Conservation (phyloP, 2,888 invertebrate genomes). For the Timandra comae region DNA sequence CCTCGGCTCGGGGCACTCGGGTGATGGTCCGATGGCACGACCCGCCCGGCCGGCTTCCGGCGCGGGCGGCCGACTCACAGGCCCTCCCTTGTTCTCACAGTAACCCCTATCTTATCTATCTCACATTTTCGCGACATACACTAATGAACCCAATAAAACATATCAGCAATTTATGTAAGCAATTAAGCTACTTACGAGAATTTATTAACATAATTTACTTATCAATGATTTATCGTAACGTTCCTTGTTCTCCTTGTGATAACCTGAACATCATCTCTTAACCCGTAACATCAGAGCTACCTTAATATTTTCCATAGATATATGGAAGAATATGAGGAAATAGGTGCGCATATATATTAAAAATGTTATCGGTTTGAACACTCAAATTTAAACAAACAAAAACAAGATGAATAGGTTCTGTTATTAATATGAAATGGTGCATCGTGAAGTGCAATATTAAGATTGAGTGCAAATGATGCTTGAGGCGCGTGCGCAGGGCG, state of each 20-base stretch:
- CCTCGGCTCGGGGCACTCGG: conserved; percentile 18
- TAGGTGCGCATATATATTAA: too few species aligned
- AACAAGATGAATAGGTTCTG: conserved; percentile 42
- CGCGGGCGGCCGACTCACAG: conserved; percentile 45
- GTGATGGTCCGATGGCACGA: conserved; percentile 20
- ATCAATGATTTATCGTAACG: conserved; percentile 31
- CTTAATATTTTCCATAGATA: too few species aligned
- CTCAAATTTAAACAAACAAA: conserved; percentile 40
- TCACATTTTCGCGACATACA: conserved; percentile 64
- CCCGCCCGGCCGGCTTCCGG: background rate
- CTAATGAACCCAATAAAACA: conserved; percentile 57
- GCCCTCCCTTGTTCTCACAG: conserved; percentile 49
- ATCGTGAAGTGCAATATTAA: conserved; percentile 63
- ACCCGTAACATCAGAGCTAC: too few species aligned
- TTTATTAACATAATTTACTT: conserved; percentile 22
- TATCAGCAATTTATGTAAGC: conserved; percentile 49
- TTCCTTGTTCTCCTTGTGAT: too few species aligned
- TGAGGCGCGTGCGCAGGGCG: conserved; percentile 57
- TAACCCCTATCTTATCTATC: conserved; percentile 65
- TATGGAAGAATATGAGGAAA: too few species aligned
- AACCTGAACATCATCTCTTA: too few species aligned
- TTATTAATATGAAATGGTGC: conserved; percentile 68
- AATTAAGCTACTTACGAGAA: conserved; percentile 44
- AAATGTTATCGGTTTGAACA: too few species aligned
- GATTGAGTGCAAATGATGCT: conserved; percentile 69